Percentiles rank a stretch among this genome's conserved stretches.
These are phyloP conservation scores for Drosophila pseudotakahashii DNA, from an alignment of 2,888 invertebrate genomes.

Conservation along the genomic window DNA sequence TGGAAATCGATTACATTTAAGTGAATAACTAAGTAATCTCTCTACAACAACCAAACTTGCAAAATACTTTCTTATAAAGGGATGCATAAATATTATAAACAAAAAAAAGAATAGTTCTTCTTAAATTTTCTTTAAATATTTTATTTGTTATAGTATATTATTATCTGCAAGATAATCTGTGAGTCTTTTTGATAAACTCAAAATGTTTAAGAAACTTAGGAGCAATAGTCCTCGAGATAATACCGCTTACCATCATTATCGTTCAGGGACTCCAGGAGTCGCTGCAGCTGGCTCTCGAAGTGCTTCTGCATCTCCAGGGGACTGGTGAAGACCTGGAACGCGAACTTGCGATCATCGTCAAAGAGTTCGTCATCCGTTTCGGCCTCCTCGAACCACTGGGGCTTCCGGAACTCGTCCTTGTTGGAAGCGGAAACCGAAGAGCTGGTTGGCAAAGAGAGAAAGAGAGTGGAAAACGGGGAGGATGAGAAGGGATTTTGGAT, in stretches of 20 bases:
- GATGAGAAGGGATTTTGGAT: conserved; percentile 13
- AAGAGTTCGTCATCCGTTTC: conserved; percentile 84
- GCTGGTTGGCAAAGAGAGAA: conserved; percentile 12
- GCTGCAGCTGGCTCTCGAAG: conserved; percentile 87
- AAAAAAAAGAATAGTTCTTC: no score
- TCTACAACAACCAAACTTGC: no score
- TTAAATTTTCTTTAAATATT: no score
- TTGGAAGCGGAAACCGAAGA: conserved; percentile 64
- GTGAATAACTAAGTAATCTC: no score
- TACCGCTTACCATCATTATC: conserved; percentile 77
- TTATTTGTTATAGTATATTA: no score
- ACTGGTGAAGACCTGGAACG: conserved; percentile 86
- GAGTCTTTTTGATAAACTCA: no score
- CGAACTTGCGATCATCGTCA: conserved; percentile 83
- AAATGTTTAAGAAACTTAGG: no score
- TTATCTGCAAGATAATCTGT: no score
- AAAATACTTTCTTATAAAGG: no score
- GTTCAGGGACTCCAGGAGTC: conserved; percentile 85
- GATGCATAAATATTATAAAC: no score
- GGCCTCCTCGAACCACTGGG: conserved; percentile 84
- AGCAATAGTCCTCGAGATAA: background rate
- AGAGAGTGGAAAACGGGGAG: background rate
- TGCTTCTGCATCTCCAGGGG: conserved; percentile 87
- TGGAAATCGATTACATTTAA: background rate
- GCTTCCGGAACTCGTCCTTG: conserved; percentile 84